Percentiles rank a stretch among this genome's conserved stretches.
Conservation (phyloP, 2,113 vertebrate species). For the Manacus vitellinus region DNA sequence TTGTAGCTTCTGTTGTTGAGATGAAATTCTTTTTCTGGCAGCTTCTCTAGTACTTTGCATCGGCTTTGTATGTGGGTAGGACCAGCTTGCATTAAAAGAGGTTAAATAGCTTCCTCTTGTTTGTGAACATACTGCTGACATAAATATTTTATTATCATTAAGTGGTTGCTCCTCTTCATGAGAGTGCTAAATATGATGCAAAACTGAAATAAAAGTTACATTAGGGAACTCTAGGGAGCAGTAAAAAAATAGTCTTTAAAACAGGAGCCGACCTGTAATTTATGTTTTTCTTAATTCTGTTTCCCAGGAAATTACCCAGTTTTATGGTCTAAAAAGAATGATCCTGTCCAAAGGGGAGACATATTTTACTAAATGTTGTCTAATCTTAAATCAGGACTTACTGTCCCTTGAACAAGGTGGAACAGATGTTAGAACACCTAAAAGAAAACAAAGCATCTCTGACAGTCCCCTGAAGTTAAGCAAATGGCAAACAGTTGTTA, state of each 20-base stretch:
- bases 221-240: background rate
- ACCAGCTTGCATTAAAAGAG: background rate
- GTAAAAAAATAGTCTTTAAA: background rate
- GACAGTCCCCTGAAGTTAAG: background rate
- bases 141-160: slow-evolving; percentile 37
- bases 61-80: background rate
- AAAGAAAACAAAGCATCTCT: background rate
- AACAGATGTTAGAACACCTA: background rate
- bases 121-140: background rate
- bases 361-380: background rate
- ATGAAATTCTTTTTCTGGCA: background rate
- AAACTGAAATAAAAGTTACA: background rate
- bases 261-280: background rate
- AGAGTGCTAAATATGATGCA: background rate
- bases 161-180: background rate
- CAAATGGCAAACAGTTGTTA: background rate
- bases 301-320: background rate
- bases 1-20: background rate
- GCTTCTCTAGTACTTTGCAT: background rate
- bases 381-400: background rate
- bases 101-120: slow-evolving; percentile 1
- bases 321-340: background rate
- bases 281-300: background rate
- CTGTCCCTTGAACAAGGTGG: background rate
- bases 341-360: background rate